These are phyloP conservation scores for Pheosia tremula DNA, from an alignment of 2,888 invertebrate species.

Conservation along the genomic window DNA sequence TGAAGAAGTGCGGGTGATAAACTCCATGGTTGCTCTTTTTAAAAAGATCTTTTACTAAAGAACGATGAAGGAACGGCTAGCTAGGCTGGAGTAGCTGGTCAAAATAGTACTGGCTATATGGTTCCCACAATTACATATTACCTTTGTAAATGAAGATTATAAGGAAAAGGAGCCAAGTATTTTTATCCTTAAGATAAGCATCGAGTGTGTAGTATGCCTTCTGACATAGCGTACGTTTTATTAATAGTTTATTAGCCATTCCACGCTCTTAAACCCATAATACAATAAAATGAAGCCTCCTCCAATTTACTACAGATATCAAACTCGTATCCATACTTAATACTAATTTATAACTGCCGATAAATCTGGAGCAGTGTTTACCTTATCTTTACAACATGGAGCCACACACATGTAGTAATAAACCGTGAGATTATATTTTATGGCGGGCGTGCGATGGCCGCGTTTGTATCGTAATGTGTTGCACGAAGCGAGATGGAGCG, in stretches of 20 bases:
- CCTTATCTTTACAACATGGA: conserved; percentile 39
- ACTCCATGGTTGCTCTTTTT: too few species aligned
- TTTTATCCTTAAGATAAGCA: too few species aligned
- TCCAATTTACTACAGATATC: conserved; percentile 33
- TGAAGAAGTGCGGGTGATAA: too few species aligned
- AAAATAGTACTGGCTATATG: too few species aligned
- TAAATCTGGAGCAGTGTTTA: conserved; percentile 43
- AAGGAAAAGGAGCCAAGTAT: too few species aligned
- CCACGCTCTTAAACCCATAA: conserved; percentile 1
- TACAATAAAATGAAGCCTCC: conserved; percentile 31
- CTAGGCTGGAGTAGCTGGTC: too few species aligned
- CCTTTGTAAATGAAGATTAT: background rate
- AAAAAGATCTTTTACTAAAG: too few species aligned
- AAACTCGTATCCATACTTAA: conserved; percentile 36
- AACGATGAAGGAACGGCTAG: too few species aligned
- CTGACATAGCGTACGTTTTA: too few species aligned
- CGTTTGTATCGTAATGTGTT: background rate
- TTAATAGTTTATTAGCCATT: background rate
- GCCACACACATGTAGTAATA: conserved; percentile 43
- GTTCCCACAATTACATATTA: background rate
- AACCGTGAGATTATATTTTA: conserved; percentile 38
- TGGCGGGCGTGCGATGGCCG: conserved; percentile 13
- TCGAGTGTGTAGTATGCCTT: too few species aligned
- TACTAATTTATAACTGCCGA: conserved; percentile 44
- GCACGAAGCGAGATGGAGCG: background rate